A percentile compares a stretch with the other conserved stretches of the same genome.
Evolutionary conservation across 2,113 vertebrate genomes (phyloP).

Genomic region (Datnioides undecimradiatus): DNA sequence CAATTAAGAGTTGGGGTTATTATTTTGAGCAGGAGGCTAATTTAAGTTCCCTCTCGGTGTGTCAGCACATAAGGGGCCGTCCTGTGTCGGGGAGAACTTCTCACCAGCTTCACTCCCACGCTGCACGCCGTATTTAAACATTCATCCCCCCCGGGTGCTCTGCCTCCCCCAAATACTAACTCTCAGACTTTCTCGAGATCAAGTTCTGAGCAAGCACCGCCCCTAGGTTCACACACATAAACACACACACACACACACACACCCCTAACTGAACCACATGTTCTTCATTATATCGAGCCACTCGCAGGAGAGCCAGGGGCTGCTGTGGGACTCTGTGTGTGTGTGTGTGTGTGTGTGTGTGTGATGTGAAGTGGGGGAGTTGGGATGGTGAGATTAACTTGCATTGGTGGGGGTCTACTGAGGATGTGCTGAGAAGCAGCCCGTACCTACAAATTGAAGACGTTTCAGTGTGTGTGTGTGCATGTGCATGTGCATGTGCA

Average conservation of each 20-base stretch:
- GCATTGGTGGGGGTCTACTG: slow-evolving; percentile 7
- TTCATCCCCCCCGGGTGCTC: slow-evolving; percentile 39
- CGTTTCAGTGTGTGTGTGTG: slow-evolving; percentile 7
- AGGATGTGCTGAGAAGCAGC: slow-evolving; percentile 28
- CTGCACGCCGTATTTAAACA: slow-evolving; percentile 59
- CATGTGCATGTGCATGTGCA: slow-evolving; percentile 2
- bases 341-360: slow-evolving; percentile 24
- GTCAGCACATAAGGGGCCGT: slow-evolving; percentile 40
- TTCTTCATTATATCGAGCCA: slow-evolving; percentile 81
- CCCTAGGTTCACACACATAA: slow-evolving; percentile 29
- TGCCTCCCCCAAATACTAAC: slow-evolving; percentile 37
- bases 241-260: slow-evolving; percentile 33
- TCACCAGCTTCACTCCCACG: slow-evolving; percentile 57
- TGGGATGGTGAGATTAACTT: slow-evolving; percentile 36
- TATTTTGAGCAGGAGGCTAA: slow-evolving; percentile 43
- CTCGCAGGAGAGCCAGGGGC: slow-evolving; percentile 71
- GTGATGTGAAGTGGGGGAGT: neutral
- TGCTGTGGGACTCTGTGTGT: slow-evolving; percentile 59
- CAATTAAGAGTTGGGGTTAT: slow-evolving; percentile 39
- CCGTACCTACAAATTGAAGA: slow-evolving; percentile 43
- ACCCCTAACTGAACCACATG: slow-evolving; percentile 69
- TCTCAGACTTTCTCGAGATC: slow-evolving; percentile 53
- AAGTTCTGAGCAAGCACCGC: slow-evolving; percentile 46
- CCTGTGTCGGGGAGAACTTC: slow-evolving; percentile 33
- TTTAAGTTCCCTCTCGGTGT: slow-evolving; percentile 35